Evolutionary conservation across 2,888 invertebrate species (phyloP), one percentile per base, ranked within the genome.

Genomic region (Erebia palarica): DNA sequence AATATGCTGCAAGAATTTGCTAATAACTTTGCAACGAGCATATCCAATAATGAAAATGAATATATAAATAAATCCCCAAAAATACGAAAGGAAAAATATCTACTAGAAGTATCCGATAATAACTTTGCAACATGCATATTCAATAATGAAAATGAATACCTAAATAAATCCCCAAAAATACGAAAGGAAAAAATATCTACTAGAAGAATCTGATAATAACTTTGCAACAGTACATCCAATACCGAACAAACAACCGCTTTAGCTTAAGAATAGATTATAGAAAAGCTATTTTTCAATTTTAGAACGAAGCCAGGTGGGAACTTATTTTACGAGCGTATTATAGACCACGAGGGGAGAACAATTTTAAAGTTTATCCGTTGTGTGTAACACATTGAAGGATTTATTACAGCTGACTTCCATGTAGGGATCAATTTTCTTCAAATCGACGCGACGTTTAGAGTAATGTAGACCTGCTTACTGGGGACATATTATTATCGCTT

Each of bases 291-390:
- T 51, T 21, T 60, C 59, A 60, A 65, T 70, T 51, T 70, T 58
- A 69, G 42, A 60, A 21, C 47, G n/a, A 16, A 60, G 58, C 58
- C 64, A 64, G 63, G 71, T 59, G 68, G 49, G 55, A 60, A 51
- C 58, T 51, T 53, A 53, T 68, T 71, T 71, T 65, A 68, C 60
- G 65, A 66, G 18, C 61, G 55, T 53, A 60, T 55, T 60, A 70
- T 66, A 60, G 60, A 64, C 57, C 55, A 13, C 27, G 57, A 65
- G 11, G 53, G 36, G 53, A 36, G 65, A 36, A 63, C 51, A 60
- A 70, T 65, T 65, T 70, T 51, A 70, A 70, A 65, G 60, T 49
- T 65, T 55, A 51, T 53, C 60, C 51, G 13, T 58, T 51, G 53
- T 42, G 42, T 53, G 65, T 51, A 58, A 53, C 59, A 58, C 65